Conservation (phyloP, 2,113 vertebrate species). For the human region GRCh38 chr2:236528001-236528500, state of each 20-base stretch:
- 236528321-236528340: background rate
- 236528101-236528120: background rate
- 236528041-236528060: background rate
- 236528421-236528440: rapidly evolving
- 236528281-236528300: background rate
- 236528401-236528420: rapidly evolving
- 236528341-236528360: background rate
- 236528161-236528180: rapidly evolving
- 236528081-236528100: background rate
- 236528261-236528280: background rate
- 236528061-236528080: background rate
- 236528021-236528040: background rate
- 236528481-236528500: background rate
- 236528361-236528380: rapidly evolving
- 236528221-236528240: background rate
- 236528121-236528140: rapidly evolving
- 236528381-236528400: rapidly evolving
- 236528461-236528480: background rate
- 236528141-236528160: background rate
- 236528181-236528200: too few species aligned
- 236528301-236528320: background rate
- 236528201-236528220: background rate
- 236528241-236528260: background rate
- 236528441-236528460: background rate
- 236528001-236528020: background rate